phyloP scores from a whole-genome alignment of 2,113 vertebrate genomes.

The Motacilla tschutschensis region DNA sequence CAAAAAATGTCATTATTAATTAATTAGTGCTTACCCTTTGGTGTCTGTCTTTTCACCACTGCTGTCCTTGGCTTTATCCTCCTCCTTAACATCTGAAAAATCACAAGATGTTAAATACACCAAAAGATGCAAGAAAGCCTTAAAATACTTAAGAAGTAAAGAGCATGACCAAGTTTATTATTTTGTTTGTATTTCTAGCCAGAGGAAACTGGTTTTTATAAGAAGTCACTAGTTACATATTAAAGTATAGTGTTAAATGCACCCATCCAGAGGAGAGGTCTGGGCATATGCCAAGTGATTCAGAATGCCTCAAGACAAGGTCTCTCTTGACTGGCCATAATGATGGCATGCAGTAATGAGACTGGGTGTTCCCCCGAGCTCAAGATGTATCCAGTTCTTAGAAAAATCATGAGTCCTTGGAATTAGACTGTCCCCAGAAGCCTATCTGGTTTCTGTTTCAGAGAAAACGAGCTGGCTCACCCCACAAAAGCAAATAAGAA shows the following conservation, averaged over 20 bases:
- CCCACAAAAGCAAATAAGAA: background rate
- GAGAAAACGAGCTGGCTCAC: background rate
- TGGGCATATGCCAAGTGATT: background rate
- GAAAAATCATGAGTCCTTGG: background rate
- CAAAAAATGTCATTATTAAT: background rate
- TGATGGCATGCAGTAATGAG: background rate
- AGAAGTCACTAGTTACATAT: background rate
- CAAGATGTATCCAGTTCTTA: background rate
- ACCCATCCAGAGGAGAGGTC: background rate
- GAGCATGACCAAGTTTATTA: background rate
- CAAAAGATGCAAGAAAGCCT: background rate
- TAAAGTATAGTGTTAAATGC: background rate
- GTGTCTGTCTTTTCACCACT: slow-evolving; percentile 83
- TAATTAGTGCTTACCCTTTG: slow-evolving; percentile 79
- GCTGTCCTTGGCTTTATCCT: slow-evolving; percentile 87
- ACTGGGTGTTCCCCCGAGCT: background rate
- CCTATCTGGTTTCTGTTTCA: background rate
- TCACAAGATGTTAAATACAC: background rate
- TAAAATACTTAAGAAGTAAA: background rate
- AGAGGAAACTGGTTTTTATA: background rate
- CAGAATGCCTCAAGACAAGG: background rate
- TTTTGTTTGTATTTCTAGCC: background rate
- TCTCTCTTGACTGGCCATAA: background rate
- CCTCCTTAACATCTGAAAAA: slow-evolving; percentile 86
- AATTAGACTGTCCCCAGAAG: background rate